Percentiles rank a stretch among this genome's conserved stretches.
phyloP scores from a whole-genome alignment of 2,113 vertebrate species.

The Chroicocephalus ridibundus region DNA sequence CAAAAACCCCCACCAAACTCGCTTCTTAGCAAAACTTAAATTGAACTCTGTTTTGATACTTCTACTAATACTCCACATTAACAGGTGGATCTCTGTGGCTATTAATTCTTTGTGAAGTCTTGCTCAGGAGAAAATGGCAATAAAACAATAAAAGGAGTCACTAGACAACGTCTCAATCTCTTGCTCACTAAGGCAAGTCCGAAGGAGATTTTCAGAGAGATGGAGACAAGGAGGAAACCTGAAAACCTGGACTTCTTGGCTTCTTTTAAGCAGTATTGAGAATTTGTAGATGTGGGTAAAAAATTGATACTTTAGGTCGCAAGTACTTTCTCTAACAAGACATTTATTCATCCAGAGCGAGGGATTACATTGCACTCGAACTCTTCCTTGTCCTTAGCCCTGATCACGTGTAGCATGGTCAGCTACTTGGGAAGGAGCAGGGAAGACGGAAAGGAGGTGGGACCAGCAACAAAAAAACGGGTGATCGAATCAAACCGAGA shows the following conservation, averaged over 20 bases:
- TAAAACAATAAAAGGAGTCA: neutral
- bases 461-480: fast-evolving
- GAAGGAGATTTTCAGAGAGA: neutral
- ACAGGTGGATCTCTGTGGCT: neutral
- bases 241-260: neutral
- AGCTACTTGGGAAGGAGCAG: neutral
- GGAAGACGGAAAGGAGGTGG: neutral
- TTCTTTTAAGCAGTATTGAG: neutral
- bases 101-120: neutral
- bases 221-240: fast-evolving
- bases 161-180: neutral
- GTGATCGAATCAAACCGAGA: fast-evolving
- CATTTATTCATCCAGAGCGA: neutral
- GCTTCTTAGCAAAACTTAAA: neutral
- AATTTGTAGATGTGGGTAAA: neutral
- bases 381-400: neutral
- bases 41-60: neutral
- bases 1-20: fast-evolving
- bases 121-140: neutral
- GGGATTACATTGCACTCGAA: neutral
- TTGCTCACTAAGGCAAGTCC: neutral
- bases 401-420: fast-evolving
- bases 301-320: fast-evolving
- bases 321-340: neutral
- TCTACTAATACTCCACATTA: neutral